These are phyloP conservation scores for Neosilurus hyrtlii DNA, from an alignment of 2,797 vertebrate genomes.

Conservation along the genomic window DNA sequence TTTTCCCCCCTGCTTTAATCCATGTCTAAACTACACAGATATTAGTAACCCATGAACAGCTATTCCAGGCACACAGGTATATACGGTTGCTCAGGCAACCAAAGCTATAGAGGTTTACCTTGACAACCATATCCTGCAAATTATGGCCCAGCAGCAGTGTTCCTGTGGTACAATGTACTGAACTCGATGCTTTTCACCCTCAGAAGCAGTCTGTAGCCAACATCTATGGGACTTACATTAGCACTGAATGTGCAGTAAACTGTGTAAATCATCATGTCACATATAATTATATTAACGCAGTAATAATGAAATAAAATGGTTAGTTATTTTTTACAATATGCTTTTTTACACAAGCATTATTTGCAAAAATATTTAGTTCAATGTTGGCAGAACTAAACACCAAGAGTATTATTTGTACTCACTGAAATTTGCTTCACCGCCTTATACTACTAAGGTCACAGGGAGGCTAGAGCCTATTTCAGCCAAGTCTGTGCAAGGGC, in stretches of 20 bases:
- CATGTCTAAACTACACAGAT: conserved; percentile 7
- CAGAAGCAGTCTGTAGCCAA: conserved; percentile 12
- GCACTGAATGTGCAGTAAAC: neutral
- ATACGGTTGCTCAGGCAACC: conserved; percentile 59
- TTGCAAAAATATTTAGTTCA: neutral
- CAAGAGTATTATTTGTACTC: neutral
- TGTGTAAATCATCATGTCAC: neutral
- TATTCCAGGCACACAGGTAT: conserved; percentile 53
- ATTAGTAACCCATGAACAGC: conserved; percentile 38
- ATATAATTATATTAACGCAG: neutral
- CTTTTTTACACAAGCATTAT: neutral
- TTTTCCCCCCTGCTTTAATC: neutral
- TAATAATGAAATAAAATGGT: neutral
- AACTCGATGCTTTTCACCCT: conserved; percentile 32
- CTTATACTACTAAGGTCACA: no score
- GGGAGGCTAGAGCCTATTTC: no score
- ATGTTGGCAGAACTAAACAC: neutral
- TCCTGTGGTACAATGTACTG: conserved; percentile 11
- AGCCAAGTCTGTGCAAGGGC: no score
- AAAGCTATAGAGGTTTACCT: conserved; percentile 54
- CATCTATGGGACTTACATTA: neutral
- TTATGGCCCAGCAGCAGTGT: conserved; percentile 33
- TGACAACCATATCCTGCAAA: conserved; percentile 51
- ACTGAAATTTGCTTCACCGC: no score
- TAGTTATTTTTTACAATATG: neutral